These are phyloP conservation scores for Ectropis grisescens DNA, from an alignment of 1,140 invertebrate genomes.

Conservation along the genomic window DNA sequence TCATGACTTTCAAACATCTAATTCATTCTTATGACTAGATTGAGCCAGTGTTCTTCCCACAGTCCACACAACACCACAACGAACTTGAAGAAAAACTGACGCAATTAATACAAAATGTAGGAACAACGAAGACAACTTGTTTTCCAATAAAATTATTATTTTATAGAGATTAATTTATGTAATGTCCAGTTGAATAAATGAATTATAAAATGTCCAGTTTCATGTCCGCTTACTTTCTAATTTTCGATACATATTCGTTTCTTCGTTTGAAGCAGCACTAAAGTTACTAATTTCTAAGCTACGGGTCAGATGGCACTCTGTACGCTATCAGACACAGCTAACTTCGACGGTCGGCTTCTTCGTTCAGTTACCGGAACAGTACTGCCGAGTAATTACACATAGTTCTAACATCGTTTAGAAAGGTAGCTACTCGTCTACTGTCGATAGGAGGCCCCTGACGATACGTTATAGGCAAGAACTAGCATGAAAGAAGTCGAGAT, in stretches of 20 bases:
- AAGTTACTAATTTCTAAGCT: slow-evolving; percentile 52
- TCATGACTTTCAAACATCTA: slow-evolving; percentile 49
- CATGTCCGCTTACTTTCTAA: slow-evolving; percentile 42
- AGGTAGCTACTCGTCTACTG: slow-evolving; percentile 11
- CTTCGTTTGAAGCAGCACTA: slow-evolving; percentile 52
- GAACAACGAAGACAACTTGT: slow-evolving; percentile 34
- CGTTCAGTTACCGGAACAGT: slow-evolving; percentile 16
- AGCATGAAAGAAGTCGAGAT: background rate
- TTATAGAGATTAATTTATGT: no score
- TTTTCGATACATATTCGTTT: slow-evolving; percentile 58
- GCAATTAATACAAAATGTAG: slow-evolving; percentile 57
- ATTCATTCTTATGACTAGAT: slow-evolving; percentile 68
- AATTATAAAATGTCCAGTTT: slow-evolving; percentile 29
- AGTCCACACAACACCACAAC: slow-evolving; percentile 34
- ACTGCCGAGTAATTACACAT: no score
- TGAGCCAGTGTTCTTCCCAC: slow-evolving; percentile 60
- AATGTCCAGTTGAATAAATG: slow-evolving; percentile 15
- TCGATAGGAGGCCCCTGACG: slow-evolving; percentile 1
- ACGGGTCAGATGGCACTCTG: slow-evolving; percentile 58
- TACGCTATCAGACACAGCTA: slow-evolving; percentile 42
- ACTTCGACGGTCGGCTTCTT: slow-evolving; percentile 9
- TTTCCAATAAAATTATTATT: no score
- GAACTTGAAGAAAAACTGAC: slow-evolving; percentile 51
- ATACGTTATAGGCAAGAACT: slow-evolving; percentile 3
- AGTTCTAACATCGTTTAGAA: slow-evolving; percentile 8